phyloP scores from a whole-genome alignment of 2,888 invertebrate species.

The Drosophila atripex region DNA sequence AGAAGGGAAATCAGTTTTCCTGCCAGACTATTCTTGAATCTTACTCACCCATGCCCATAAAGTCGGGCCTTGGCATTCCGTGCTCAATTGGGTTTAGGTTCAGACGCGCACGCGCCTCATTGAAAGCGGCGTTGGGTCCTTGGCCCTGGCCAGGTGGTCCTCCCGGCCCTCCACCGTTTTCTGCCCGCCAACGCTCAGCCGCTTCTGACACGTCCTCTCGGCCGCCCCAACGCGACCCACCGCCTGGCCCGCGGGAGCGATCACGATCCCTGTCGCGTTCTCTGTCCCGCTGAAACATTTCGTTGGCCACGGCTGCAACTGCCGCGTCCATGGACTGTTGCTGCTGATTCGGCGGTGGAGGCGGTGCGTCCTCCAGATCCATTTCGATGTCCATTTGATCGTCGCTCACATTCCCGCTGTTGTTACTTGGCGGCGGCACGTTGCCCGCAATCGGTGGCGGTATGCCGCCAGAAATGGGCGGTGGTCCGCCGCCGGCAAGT shows the following conservation, averaged over 20 bases:
- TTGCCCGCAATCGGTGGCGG: neutral
- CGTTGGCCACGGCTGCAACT: slow-evolving; percentile 53
- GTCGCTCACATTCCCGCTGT: slow-evolving; percentile 84
- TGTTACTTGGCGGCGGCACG: slow-evolving; percentile 5
- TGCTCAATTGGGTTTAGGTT: slow-evolving; percentile 77
- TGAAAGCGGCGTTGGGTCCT: slow-evolving; percentile 59
- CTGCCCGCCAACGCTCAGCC: slow-evolving; percentile 65
- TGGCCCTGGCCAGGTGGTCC: slow-evolving; percentile 44
- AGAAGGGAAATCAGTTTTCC: neutral
- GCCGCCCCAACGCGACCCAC: slow-evolving; percentile 80
- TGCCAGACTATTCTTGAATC: neutral
- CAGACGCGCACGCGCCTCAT: slow-evolving; percentile 69
- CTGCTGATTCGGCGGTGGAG: slow-evolving; percentile 51
- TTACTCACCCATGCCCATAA: slow-evolving; percentile 71
- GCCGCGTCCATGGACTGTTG: slow-evolving; percentile 56
- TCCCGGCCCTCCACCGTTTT: slow-evolving; percentile 57
- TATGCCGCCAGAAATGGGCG: slow-evolving; percentile 46
- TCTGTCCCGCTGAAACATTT: slow-evolving; percentile 74
- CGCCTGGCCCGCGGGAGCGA: slow-evolving; percentile 64
- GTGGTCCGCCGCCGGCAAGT: slow-evolving; percentile 60
- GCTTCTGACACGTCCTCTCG: slow-evolving; percentile 83
- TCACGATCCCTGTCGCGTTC: slow-evolving; percentile 73
- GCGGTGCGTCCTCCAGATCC: slow-evolving; percentile 85
- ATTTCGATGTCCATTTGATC: slow-evolving; percentile 93
- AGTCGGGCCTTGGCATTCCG: slow-evolving; percentile 75